Evolutionary conservation across 2,888 invertebrate genomes (phyloP), one percentile per base, ranked within the genome.

Genomic region (Megalurothrips usitatus): DNA sequence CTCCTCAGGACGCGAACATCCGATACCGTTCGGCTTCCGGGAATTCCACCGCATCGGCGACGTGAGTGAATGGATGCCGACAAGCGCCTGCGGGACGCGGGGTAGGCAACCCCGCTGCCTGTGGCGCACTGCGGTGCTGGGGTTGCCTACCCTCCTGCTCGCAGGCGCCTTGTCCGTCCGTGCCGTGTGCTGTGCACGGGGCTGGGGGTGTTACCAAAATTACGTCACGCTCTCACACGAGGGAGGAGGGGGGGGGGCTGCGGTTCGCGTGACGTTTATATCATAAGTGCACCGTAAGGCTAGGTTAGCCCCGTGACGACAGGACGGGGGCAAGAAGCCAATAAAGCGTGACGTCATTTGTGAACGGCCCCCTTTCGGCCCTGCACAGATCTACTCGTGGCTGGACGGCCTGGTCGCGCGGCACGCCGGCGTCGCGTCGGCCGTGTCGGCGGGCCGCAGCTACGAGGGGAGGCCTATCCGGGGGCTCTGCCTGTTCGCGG

Each of bases 391-490:
- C 68, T 26, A 75, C 68, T n/a, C 23, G 68, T 75, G 68, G 68
- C 68, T 75, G 26, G 68, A 23, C 23, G 1, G 26, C 23, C 68
- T 75, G 68, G 68, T 26, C 9, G 68, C 12, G 23, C 23, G 12
- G 23, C 68, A 75, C 68, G 10, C 68, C 11, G 68, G 68, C 11
- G 23, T 26, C 11, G 68, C 26, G 68, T 4, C 9, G 10, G 26
- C 23, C 11, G 68, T 75, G 4, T 10, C 0, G 23, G 68, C 23
- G 23, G 68, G 68, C 68, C 68, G 23, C 68, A 75, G 68, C 68
- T 75, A 26, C 68, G 68, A 75, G 68, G 68, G 68, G 1, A 75
- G 68, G 68, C 68, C 68, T 26, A 75, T 75, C 68, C 9, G 26
- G 68, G 68, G 68, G 1, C 11, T 75, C 23, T 12, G 68, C 68